Evolutionary conservation across 2,113 vertebrate genomes (phyloP).

Genomic region (Rattus norvegicus): DNA sequence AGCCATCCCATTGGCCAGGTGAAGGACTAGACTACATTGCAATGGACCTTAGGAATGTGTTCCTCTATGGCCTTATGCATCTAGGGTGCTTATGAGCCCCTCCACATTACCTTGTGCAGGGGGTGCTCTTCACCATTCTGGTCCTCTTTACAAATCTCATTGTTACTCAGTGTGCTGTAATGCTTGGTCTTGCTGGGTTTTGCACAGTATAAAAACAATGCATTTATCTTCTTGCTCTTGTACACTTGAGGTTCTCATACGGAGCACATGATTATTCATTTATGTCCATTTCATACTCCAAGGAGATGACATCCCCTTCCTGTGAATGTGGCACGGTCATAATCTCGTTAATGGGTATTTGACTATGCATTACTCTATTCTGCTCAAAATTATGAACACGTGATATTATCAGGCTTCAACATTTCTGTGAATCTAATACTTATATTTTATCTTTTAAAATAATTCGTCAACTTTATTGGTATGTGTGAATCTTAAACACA

Average conservation of each 20-base stretch:
- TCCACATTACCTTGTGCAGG: neutral
- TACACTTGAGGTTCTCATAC: neutral
- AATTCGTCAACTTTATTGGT: neutral
- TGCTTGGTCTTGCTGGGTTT: neutral
- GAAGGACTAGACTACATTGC: neutral
- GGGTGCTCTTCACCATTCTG: neutral
- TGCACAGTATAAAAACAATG: neutral
- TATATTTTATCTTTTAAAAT: conserved; percentile 11
- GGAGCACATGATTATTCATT: neutral
- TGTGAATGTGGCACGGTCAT: neutral
- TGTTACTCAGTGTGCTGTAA: neutral
- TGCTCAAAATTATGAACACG: neutral
- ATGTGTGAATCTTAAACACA: neutral
- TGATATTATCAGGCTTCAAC: neutral
- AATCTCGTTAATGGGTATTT: neutral
- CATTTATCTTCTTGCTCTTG: neutral
- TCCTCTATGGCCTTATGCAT: neutral
- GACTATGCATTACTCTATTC: neutral
- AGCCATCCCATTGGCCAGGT: neutral
- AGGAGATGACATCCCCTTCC: neutral
- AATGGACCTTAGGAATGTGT: neutral
- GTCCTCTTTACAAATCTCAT: neutral
- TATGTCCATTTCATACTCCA: neutral
- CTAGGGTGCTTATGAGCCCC: neutral
- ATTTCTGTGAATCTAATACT: conserved; percentile 1